Percentiles rank a stretch among this genome's conserved stretches.
These are phyloP conservation scores for Patagioenas fasciata DNA, from an alignment of 2,113 vertebrate species.

Conservation along the genomic window DNA sequence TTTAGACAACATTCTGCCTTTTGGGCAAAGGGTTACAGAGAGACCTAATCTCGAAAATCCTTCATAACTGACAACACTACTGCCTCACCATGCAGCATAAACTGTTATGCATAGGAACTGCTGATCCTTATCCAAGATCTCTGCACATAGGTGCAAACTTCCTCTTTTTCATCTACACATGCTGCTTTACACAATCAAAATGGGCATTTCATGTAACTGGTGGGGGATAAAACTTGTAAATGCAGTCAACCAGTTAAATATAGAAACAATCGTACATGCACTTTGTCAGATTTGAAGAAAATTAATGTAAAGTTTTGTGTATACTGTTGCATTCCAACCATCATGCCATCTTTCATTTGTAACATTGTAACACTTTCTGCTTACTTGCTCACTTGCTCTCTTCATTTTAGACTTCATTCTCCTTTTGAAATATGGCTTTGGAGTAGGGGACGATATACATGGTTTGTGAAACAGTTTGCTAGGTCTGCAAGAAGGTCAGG, in stretches of 20 bases:
- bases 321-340: accelerated
- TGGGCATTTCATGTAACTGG: neutral
- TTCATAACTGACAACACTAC: neutral
- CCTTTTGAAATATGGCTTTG: neutral
- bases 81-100: neutral
- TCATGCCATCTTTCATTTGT: neutral
- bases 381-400: neutral
- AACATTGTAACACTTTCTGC: neutral
- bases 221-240: neutral
- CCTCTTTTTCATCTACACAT: neutral
- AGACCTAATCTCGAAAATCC: neutral
- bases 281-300: neutral
- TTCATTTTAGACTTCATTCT: neutral
- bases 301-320: neutral
- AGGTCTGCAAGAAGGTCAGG: neutral
- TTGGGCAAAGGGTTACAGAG: neutral
- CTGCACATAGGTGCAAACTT: neutral
- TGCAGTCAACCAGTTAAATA: neutral
- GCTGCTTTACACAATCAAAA: neutral
- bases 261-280: neutral
- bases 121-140: neutral
- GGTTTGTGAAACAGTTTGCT: neutral
- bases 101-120: neutral
- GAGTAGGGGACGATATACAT: neutral
- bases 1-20: neutral